Evolutionary conservation across 1,140 invertebrate genomes (phyloP), one percentile per base, ranked within the genome.

Genomic region (Sinella curviseta): DNA sequence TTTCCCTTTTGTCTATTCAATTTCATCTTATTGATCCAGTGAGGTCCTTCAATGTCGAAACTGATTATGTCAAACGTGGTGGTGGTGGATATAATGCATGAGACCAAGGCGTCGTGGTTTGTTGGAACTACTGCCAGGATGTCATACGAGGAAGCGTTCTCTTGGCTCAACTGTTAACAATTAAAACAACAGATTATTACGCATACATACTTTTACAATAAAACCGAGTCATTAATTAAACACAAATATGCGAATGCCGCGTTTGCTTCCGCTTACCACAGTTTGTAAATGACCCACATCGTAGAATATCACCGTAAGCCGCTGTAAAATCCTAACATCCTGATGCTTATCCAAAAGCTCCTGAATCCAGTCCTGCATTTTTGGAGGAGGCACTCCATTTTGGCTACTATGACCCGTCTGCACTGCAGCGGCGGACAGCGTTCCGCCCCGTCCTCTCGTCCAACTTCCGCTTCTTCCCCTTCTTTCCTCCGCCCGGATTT

Each of bases 1-100:
- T 70, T 74, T 70, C 82, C 82, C 36, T 81, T 83, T 24, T 70
- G 76, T n/a, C 77, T 28, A 24, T 79, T 80, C 35, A 82, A 35
- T 33, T 70, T 73, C n/a, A 83, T 55, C 73, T 80, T 80, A 26
- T 81, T 79, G 20, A 83, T 83, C 82, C 82, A 83, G 57, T 82
- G 82, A 1, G 80, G 77, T 14, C 82, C 82, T 30, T 83, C 82
- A 36, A 81, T 77, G 35, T 83, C 82, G 74, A 83, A 83, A 2
- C 77, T 34, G 26, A 83, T 78, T 0, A 83, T 80, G 39, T 83
- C 82, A 67, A 83, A 82, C 4, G 36, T 39, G 8, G 81, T 26
- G 0, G 82, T 36, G 0, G 65, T 83, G 1, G 79, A 67, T 1
- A 74, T 81, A 1, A 83, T 67, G 54, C 77, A 83, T 12, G 74